Evolutionary conservation across 2,888 invertebrate genomes (phyloP), one percentile per base, ranked within the genome.

Genomic region (Euproctis similis): DNA sequence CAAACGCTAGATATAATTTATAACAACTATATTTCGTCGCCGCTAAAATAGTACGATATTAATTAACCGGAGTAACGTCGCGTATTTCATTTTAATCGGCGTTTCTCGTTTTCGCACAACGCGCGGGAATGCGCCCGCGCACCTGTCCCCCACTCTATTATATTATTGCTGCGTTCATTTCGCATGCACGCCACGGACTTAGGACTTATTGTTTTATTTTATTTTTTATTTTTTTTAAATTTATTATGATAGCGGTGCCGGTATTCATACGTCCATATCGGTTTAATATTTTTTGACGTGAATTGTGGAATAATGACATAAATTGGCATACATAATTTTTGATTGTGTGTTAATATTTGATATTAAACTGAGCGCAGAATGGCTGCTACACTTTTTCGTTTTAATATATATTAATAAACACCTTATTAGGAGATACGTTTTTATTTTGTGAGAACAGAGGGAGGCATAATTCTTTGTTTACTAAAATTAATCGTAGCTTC

Each of bases 51-150:
- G 63, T 61, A 21, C 47, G 64, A 61, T 72, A 78, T 75, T 80
- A 80, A 80, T 81, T 76, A 72, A 71, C 64, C 59, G 60, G 53
- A 39, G 59, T 51, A 6, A 57, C 45, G 52, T 46, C 53, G 58
- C 60, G 65, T 73, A 70, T 70, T 72, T 75, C 72, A 75, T 76
- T 69, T 70, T 74, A 70, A 72, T 69, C 72, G 71, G 58, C 54
- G 58, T 66, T 68, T 72, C 70, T 58, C 53, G 65, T 59, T 64
- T 68, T 64, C 69, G 62, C 65, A 68, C 66, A 71, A 70, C 61
- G 64, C 58, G 54, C 55, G 54, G 52, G 66, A 61, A 66, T 64
- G 68, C 59, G 53, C 54, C 29, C 43, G 53, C 53, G 66, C 80
- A 80, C 80, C 80, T 81, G 80, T 67, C 66, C 46, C 33, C 52